These are phyloP conservation scores for Leptodactylus fallax DNA, from an alignment of 2,797 vertebrate species.

Conservation along the genomic window DNA sequence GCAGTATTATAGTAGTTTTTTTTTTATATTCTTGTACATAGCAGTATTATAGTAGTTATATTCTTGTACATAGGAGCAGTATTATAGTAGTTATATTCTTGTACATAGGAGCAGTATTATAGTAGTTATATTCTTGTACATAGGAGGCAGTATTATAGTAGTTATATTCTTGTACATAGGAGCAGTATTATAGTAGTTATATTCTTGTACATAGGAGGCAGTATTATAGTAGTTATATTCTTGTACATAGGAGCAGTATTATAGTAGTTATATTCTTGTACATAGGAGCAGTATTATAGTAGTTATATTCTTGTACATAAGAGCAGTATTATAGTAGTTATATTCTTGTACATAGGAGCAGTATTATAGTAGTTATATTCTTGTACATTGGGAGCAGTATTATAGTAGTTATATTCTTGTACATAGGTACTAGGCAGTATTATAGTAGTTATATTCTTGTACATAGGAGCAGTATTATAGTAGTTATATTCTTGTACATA, in stretches of 20 bases:
- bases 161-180: slow-evolving; percentile 14
- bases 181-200: slow-evolving; percentile 12
- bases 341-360: background rate
- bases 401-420: slow-evolving; percentile 18
- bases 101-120: slow-evolving; percentile 8
- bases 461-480: background rate
- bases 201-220: slow-evolving; percentile 2
- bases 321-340: slow-evolving; percentile 13
- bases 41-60: slow-evolving; percentile 7
- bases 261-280: slow-evolving; percentile 4
- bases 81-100: slow-evolving; percentile 18
- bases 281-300: background rate
- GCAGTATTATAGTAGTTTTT: background rate
- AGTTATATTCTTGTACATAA: slow-evolving; percentile 6
- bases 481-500: slow-evolving; percentile 9
- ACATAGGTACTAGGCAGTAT: background rate
- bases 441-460: background rate
- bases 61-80: slow-evolving; percentile 1
- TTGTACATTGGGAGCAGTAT: background rate
- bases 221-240: slow-evolving; percentile 13
- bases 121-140: slow-evolving; percentile 11
- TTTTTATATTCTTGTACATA: background rate
- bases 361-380: slow-evolving; percentile 12
- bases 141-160: slow-evolving; percentile 2
- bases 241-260: background rate